Percentiles rank a stretch among this genome's conserved stretches.
These are phyloP conservation scores for Myocastor coypus DNA, from an alignment of 2,113 vertebrate species.

Conservation along the genomic window DNA sequence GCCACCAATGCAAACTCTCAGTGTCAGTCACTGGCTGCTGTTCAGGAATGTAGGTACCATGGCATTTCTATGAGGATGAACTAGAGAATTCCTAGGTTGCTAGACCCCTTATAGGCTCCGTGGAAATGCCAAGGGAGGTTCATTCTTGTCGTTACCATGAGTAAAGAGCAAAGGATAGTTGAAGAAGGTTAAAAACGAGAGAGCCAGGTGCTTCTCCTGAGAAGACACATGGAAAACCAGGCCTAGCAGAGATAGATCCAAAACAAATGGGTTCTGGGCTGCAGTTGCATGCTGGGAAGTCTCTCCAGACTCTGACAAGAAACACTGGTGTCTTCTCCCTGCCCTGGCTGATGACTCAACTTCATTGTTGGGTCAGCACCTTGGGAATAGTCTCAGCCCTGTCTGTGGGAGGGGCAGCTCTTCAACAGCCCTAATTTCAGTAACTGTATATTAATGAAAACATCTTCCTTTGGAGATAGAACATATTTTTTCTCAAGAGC, in stretches of 20 bases:
- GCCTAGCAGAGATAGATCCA: fast-evolving
- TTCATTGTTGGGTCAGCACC: fast-evolving
- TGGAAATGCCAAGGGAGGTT: background rate
- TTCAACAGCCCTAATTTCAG: too few relatives aligned
- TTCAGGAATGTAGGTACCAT: background rate
- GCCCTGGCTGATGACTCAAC: background rate
- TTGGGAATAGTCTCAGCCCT: background rate
- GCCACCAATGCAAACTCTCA: background rate
- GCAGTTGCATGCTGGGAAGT: fast-evolving
- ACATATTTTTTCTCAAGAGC: too few relatives aligned
- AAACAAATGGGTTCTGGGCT: background rate
- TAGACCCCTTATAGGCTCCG: fast-evolving
- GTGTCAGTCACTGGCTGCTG: fast-evolving
- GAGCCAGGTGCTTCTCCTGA: background rate
- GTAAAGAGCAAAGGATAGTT: background rate
- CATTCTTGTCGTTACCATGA: fast-evolving
- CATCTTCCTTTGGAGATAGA: too few relatives aligned
- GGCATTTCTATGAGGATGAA: fast-evolving
- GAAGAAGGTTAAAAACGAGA: too few relatives aligned
- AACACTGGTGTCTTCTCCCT: background rate
- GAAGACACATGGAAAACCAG: fast-evolving
- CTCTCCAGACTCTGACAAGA: background rate
- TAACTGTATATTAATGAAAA: too few relatives aligned
- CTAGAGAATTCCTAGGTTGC: fast-evolving
- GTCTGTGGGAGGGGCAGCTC: fast-evolving